These are phyloP conservation scores for Gymnorhina tibicen DNA, from an alignment of 2,113 vertebrate genomes.

Conservation along the genomic window DNA sequence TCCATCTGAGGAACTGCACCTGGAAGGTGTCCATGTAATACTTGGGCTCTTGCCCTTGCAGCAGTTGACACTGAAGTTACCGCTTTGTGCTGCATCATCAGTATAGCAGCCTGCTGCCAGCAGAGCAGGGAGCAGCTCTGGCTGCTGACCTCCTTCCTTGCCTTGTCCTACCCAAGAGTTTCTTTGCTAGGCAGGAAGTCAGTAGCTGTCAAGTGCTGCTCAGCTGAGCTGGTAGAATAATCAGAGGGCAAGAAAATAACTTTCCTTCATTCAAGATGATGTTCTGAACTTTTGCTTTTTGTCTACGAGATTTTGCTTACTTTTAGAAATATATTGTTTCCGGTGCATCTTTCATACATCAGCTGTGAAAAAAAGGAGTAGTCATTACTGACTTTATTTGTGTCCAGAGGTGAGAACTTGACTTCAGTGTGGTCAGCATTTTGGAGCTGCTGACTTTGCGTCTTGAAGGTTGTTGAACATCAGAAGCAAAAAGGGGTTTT, in stretches of 20 bases:
- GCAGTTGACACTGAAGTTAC: not conserved
- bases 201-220: not conserved
- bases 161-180: not conserved
- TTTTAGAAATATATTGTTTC: not conserved
- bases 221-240: not conserved
- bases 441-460: not conserved
- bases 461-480: not conserved
- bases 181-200: not conserved
- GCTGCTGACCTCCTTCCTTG: not conserved
- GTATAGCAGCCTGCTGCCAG: not conserved
- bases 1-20: not conserved
- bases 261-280: not conserved
- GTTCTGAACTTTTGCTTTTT: not conserved
- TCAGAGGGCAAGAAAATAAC: not conserved
- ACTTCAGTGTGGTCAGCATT: not conserved
- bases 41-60: not conserved
- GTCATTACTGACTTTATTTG: not conserved
- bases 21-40: not conserved
- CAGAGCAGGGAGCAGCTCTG: not conserved
- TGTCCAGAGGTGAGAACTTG: not conserved
- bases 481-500: rapidly evolving
- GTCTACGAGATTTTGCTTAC: not conserved
- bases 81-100: not conserved
- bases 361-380: not conserved
- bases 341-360: not conserved